A percentile compares a stretch with the other conserved stretches of the same genome.
phyloP scores from a whole-genome alignment of 2,888 invertebrate species.

The Trichopria drosophilae region DNA sequence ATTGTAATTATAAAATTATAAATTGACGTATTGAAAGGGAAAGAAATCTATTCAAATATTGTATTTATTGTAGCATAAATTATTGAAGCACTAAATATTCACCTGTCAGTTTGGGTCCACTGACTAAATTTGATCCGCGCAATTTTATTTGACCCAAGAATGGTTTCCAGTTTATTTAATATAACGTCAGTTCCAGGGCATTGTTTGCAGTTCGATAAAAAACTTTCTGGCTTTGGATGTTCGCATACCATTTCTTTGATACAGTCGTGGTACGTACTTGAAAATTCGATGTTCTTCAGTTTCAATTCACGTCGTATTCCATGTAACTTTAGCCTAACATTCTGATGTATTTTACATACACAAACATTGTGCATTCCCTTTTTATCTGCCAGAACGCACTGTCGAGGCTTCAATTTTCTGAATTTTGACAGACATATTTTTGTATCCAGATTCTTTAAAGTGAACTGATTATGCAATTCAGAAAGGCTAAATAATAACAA shows the following conservation, averaged over 20 bases:
- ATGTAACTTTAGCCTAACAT: constrained; percentile 1
- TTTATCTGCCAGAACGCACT: constrained; percentile 8
- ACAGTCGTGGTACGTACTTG: background rate
- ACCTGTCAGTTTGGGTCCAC: constrained; percentile 14
- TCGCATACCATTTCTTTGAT: constrained; percentile 9
- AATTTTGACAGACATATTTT: constrained; percentile 17
- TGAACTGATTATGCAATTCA: constrained; percentile 10
- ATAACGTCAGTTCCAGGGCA: constrained; percentile 7
- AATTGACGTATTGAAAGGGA: no score
- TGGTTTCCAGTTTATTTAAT: constrained; percentile 14
- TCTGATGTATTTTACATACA: constrained; percentile 14
- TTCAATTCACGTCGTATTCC: constrained; percentile 13
- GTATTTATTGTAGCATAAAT: constrained; percentile 4
- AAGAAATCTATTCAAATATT: background rate
- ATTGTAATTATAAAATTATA: background rate
- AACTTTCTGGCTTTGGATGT: constrained; percentile 13
- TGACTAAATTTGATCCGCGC: constrained; percentile 9
- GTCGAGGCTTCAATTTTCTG: constrained; percentile 2
- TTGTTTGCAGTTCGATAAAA: constrained; percentile 8
- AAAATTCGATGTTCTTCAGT: background rate
- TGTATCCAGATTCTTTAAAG: constrained; percentile 1
- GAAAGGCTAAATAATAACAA: constrained; percentile 10
- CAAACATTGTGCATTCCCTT: constrained; percentile 14
- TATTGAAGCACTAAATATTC: no score
- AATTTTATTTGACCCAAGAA: constrained; percentile 1